phyloP scores from a whole-genome alignment of 1,140 invertebrate species.

The Patella vulgata region DNA sequence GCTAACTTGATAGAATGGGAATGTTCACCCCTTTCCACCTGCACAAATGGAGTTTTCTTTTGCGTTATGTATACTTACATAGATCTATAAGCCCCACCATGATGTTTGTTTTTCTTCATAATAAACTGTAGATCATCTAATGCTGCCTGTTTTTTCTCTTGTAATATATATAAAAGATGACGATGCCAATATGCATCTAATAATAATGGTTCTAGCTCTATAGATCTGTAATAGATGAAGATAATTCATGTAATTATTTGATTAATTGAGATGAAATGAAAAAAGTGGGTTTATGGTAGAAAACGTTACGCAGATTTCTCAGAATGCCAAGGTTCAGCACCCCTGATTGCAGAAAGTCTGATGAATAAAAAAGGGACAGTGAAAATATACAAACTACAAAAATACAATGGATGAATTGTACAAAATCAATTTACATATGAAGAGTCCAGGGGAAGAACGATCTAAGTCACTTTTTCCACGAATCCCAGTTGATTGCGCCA shows the following conservation, averaged over 20 bases:
- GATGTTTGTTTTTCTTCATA: slow-evolving; percentile 60
- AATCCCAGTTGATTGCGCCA: too few relatives aligned
- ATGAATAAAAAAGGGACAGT: not conserved
- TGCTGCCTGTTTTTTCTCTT: slow-evolving; percentile 59
- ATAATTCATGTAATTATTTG: too few relatives aligned
- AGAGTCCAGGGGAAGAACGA: too few relatives aligned
- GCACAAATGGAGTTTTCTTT: too few relatives aligned
- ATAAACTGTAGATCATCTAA: slow-evolving; percentile 63
- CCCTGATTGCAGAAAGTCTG: not conserved
- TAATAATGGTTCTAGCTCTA: slow-evolving; percentile 57
- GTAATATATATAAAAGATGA: slow-evolving; percentile 63
- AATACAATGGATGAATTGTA: not conserved
- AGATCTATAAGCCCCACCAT: slow-evolving; percentile 63
- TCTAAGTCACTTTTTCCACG: too few relatives aligned
- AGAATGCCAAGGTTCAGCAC: too few relatives aligned
- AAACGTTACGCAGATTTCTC: too few relatives aligned
- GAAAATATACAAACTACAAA: not conserved
- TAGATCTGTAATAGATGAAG: slow-evolving; percentile 50
- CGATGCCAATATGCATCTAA: slow-evolving; percentile 67
- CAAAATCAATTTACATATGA: not conserved
- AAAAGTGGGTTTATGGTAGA: too few relatives aligned
- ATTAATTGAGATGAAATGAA: too few relatives aligned
- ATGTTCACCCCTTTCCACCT: too few relatives aligned
- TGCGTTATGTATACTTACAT: slow-evolving; percentile 57
- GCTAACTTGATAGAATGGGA: too few relatives aligned